Evolutionary conservation across 2,113 vertebrate species (phyloP), one percentile per base, ranked within the genome.

Genomic region (Rhinoderma darwinii): DNA sequence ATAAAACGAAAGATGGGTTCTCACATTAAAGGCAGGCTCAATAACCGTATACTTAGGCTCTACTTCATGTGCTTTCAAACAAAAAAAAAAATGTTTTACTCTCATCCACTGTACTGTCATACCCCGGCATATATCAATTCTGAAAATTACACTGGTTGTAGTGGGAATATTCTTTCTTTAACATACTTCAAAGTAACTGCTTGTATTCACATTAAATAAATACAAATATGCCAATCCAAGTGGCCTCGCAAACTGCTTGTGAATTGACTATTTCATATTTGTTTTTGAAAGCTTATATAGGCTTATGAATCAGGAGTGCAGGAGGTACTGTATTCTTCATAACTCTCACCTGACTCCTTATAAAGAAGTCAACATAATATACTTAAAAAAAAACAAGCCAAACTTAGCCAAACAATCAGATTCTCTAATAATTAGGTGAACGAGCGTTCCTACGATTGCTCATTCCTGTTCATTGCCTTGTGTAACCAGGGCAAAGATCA

Each of bases 131-230:
- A 50, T 30, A 44, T 50, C n/a, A 76, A 9, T 50, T 43, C 5
- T 15, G 39, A 47, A 50, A 27, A 30, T 47, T 50, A 44, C 25
- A 15, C 41, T 76, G 27, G 43, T 32, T 32, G n/a, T n/a, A 76
- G n/a, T 50, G 44, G 74, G 44, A 68, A 78, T 50, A 51, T 54
- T 78, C 44, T 51, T 51, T 32, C 25, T 50, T 76, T 32, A 44
- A 18, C 44, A 77, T 50, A 50, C 17, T 50, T 78, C 47, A 54
- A 4, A 32, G 27, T 51, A 54, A 78, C 47, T 51, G 30, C 27
- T 51, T 27, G 47, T 20, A 11, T 50, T 32, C 30, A 32, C 44
- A 78, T 78, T 73, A 78, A 78, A 77, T 77, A 50, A 77, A 78
- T 78, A 32, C 44, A 35, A 51, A 50, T 78, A 78, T 78, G 75